Evolutionary conservation across 2,113 vertebrate genomes (phyloP), one percentile per base, ranked within the genome.

Genomic region (Hippopotamus amphibius): DNA sequence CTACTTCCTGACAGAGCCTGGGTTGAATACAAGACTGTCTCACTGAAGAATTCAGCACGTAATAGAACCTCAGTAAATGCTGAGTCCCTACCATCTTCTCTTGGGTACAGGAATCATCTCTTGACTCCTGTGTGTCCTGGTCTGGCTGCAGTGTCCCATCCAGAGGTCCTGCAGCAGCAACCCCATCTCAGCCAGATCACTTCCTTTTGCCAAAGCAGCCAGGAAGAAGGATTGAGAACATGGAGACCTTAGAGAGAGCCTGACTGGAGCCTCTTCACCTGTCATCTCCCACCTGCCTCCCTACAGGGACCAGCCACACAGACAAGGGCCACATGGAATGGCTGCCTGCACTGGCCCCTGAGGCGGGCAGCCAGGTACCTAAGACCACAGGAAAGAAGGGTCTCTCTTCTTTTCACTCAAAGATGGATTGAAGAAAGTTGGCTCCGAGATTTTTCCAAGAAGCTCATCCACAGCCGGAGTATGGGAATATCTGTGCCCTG

Each of bases 331-430:
- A 65, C 94, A 90, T 95, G 95, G 82, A 93, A 48, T 15, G 3
- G 85, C 86, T 21, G 95, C 91, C 69, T 16, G 88, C 0, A 93
- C 90, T 11, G 19, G 94, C 37, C 37, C 80, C 37, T 0, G 0
- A 88, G 97, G 61, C 1, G 9, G 68, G 16, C 2, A 71, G 37
- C 68, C 97, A 97, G 97, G 97, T 94, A 69, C 92, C 92, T 26
- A 41, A 1, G 7, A 89, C 94, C 16, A 2, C 94, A 16, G 90
- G 57, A 96, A 76, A 96, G 96, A 95, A 96, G 94, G 94, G 84
- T 7, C 41, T 37, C 69, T 41, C 69, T 72, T 46, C 22, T 13
- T 41, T 72, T 22, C 53, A 77, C 74, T 46, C 41, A 72, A 4
- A 46, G 22, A 6, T 24, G 69, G 69, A 43, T 13, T 2, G 22